These are phyloP conservation scores for Sepiola atlantica DNA, from an alignment of 2,888 invertebrate species.

Conservation along the genomic window DNA sequence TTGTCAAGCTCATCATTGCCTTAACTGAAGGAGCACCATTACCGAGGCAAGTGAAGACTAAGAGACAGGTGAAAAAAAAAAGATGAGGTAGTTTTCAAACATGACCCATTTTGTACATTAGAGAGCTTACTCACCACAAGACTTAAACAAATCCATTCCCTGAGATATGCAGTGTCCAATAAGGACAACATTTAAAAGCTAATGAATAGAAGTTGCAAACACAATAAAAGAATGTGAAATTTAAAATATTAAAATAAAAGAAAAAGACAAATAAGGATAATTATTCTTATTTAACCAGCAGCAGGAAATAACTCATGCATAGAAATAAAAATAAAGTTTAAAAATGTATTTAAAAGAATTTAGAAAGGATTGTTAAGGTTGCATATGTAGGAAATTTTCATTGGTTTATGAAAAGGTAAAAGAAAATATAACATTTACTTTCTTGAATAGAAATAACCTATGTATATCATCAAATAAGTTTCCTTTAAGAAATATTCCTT, in stretches of 20 bases:
- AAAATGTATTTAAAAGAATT: not conserved
- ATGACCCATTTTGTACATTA: not conserved
- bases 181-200: slow-evolving; percentile 32
- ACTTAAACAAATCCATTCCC: slow-evolving; percentile 32
- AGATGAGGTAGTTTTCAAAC: slow-evolving; percentile 15
- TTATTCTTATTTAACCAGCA: not conserved
- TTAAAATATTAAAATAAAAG: not conserved
- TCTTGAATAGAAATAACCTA: not conserved
- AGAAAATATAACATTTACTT: not conserved
- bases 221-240: not conserved
- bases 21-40: not conserved
- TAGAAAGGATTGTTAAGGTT: not conserved
- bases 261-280: not conserved
- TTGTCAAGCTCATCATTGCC: slow-evolving; percentile 8
- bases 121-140: not conserved
- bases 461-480: not conserved
- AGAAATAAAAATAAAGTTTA: not conserved
- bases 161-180: slow-evolving; percentile 21
- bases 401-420: not conserved
- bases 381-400: not conserved
- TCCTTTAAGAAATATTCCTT: not conserved
- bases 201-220: not conserved
- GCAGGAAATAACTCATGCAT: not conserved
- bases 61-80: not conserved
- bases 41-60: slow-evolving; percentile 20